Evolutionary conservation across 2,888 invertebrate species (phyloP).

Genomic region (Calameuta filiformis): DNA sequence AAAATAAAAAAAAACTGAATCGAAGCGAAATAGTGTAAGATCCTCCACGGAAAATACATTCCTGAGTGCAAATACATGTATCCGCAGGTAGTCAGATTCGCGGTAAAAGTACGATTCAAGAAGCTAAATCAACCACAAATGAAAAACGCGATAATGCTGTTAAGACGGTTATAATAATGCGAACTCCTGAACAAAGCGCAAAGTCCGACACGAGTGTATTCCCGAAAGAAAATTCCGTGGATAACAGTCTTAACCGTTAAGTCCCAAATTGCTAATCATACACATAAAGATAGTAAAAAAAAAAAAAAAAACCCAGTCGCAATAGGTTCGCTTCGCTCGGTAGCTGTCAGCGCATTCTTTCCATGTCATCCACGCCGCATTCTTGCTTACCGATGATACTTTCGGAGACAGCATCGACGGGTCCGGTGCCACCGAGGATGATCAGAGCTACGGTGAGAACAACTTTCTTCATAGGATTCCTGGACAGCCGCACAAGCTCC

Average conservation of each 20-base stretch:
- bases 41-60: not conserved
- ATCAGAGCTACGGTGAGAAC: constrained; percentile 44
- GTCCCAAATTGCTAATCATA: not conserved
- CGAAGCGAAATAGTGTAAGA: not conserved
- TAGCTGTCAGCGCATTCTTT: not conserved
- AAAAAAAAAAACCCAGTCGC: not conserved
- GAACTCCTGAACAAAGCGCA: constrained; percentile 51
- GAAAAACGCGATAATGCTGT: constrained; percentile 50
- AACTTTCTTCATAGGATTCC: constrained; percentile 13
- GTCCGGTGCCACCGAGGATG: constrained; percentile 38
- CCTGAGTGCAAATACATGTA: not conserved
- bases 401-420: constrained; percentile 50
- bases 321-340: not conserved
- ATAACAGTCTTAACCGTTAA: not conserved
- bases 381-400: constrained; percentile 55
- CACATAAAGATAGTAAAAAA: not conserved
- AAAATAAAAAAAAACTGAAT: not conserved
- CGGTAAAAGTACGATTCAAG: not conserved
- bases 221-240: not conserved
- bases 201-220: constrained; percentile 4
- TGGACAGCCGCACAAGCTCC: constrained; percentile 35
- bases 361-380: not conserved
- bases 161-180: constrained; percentile 51
- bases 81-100: not conserved
- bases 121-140: constrained; percentile 34